Evolutionary conservation across 2,797 vertebrate species (phyloP).

Genomic region (Falco berigora): DNA sequence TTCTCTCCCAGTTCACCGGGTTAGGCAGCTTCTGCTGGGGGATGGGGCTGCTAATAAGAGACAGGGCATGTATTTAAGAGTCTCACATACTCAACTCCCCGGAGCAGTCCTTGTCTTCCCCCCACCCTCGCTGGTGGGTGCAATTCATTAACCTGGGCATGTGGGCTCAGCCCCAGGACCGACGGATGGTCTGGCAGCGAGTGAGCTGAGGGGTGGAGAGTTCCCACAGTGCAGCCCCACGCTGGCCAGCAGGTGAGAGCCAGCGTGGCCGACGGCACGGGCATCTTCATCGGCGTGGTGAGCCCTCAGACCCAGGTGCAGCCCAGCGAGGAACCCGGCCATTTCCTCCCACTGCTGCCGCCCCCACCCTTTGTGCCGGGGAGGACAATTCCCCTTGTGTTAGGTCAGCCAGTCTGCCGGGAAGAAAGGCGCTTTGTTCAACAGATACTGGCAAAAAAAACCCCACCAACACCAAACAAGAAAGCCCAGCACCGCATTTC

Average conservation of each 20-base stretch:
- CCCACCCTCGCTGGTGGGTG: not conserved
- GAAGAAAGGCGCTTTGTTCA: not conserved
- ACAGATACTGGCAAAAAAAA: not conserved
- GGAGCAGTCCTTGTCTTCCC: not conserved
- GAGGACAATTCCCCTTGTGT: not conserved
- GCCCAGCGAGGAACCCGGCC: not conserved
- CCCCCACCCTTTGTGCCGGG: not conserved
- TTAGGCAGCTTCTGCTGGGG: constrained; percentile 67
- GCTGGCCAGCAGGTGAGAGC: not conserved
- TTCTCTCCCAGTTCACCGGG: constrained; percentile 59
- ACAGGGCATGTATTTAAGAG: not conserved
- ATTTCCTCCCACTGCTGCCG: not conserved
- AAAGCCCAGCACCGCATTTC: not conserved
- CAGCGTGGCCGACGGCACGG: rapidly evolving
- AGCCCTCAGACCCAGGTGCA: constrained; percentile 31
- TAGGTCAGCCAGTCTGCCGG: not conserved
- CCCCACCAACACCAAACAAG: not conserved
- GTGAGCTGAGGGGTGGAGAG: not conserved
- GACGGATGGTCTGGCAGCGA: not conserved
- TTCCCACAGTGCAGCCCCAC: not conserved
- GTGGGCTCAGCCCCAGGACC: constrained; percentile 70
- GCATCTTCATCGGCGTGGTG: not conserved
- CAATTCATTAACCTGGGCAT: constrained; percentile 28
- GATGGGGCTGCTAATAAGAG: constrained; percentile 69
- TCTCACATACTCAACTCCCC: not conserved